Base-by-base conservation (phyloP, 2,888 invertebrate genomes). In the Dasypolia templi region DNA sequence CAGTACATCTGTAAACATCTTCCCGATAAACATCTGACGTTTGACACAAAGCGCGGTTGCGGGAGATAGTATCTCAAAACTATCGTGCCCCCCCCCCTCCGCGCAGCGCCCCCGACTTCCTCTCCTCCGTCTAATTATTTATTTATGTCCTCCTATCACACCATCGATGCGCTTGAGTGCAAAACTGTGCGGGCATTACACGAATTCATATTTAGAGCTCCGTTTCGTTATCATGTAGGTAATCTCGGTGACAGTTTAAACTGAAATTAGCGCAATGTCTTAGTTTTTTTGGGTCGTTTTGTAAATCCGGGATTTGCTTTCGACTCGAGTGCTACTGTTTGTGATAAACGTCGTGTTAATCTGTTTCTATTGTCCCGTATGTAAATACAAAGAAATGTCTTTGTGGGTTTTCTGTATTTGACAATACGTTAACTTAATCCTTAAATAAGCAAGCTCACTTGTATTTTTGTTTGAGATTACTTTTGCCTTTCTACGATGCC, bases 1-100 rank as follows among this genome's bases (percentile, higher is more conserved):
- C 90, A 92, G 92, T 94, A 95, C 96, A 96, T 96, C 96, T 96
- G 96, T 95, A 96, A 96, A 96, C 95, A 95, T 96, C 95, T 95
- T 89, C 89, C 79, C 91, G 96, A 96, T 96, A 95, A 93, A 74
- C 89, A 96, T 96, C 96, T 95, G 96, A 95, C 96, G 95, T 95
- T 95, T 96, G 96, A 95, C 96, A 96, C 96, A 96, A 96, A 96
- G 95, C 95, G 94, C 95, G 95, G 95, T 94, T 94, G 94, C 94
- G 90, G 88, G 90, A 92, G 95, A 96, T 96, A 93, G 86, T 91
- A 96, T 96, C 96, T 95, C 92, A 87, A 93, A 95, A 95, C 95
- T 95, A 95, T 94, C 93, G 91, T 91, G 88, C 89, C 90, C 89
- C 65, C 63, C 91, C 89, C 91, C 90, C 29, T 29, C 89, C 89